Evolutionary conservation across 2,113 vertebrate species (phyloP).

Genomic region (Saccopteryx leptura): DNA sequence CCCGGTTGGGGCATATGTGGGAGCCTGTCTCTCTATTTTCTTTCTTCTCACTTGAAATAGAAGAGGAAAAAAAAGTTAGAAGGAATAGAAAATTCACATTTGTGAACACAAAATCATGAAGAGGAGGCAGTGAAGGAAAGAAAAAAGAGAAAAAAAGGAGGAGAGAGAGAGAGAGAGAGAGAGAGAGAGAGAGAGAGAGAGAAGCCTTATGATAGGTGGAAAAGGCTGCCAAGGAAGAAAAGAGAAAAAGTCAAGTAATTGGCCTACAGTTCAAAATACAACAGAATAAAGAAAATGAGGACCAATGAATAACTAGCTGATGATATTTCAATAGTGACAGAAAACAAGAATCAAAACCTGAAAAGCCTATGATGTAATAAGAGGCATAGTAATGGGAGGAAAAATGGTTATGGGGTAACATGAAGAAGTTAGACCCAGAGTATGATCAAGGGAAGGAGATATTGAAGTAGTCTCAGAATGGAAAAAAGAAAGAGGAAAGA

Average conservation of each 20-base stretch:
- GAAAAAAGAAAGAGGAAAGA: not conserved
- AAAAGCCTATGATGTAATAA: not conserved
- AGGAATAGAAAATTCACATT: not conserved
- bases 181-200: too few species aligned
- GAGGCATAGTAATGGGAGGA: not conserved
- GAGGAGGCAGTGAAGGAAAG: not conserved
- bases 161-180: not conserved
- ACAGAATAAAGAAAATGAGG: not conserved
- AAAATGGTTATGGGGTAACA: not conserved
- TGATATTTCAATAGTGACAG: not conserved
- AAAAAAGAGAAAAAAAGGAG: too few species aligned
- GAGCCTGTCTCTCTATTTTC: too few species aligned
- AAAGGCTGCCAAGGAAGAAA: not conserved
- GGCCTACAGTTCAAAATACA: not conserved
- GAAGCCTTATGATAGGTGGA: not conserved
- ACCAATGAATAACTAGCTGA: not conserved
- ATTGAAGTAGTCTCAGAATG: not conserved
- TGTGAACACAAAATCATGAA: not conserved
- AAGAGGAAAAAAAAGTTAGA: not conserved
- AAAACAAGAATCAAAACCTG: not conserved
- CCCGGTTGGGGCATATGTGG: too few species aligned
- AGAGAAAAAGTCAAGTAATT: not conserved
- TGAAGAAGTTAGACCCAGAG: not conserved
- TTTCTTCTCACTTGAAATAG: too few species aligned
- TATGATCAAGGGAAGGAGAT: not conserved